These are phyloP conservation scores for Coptodon rendalli DNA, from an alignment of 2,113 vertebrate species.

Conservation along the genomic window DNA sequence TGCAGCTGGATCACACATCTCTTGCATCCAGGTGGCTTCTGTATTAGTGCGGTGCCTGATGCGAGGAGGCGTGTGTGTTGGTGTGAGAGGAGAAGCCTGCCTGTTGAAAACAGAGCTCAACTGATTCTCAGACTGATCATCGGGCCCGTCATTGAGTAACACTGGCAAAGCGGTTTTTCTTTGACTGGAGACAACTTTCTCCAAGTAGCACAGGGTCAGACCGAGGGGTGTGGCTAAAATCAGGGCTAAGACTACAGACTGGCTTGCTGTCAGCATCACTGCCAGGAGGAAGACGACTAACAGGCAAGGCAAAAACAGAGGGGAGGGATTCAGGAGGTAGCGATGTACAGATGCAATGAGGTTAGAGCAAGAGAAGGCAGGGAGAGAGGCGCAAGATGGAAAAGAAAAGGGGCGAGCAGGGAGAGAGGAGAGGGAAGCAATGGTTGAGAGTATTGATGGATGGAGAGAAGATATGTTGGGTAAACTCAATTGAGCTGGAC, in stretches of 20 bases:
- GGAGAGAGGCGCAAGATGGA: not conserved
- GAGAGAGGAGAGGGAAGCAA: not conserved
- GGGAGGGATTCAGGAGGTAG: constrained; percentile 56
- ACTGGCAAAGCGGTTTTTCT: not conserved
- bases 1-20: constrained; percentile 80
- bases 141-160: not conserved
- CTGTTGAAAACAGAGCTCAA: not conserved
- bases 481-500: not conserved
- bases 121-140: not conserved
- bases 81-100: not conserved
- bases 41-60: constrained; percentile 24
- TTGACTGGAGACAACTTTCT: constrained; percentile 73
- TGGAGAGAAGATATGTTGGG: not conserved
- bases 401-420: not conserved
- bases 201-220: constrained; percentile 88
- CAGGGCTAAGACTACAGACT: constrained; percentile 85
- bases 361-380: not conserved
- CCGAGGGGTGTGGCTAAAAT: constrained; percentile 87
- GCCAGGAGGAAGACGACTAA: constrained; percentile 77
- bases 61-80: constrained; percentile 13
- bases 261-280: constrained; percentile 87
- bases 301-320: constrained; percentile 79
- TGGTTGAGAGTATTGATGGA: not conserved
- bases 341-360: constrained; percentile 5
- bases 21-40: constrained; percentile 64